Base-by-base conservation (phyloP, 2,797 vertebrate species). In the Galaxias olidus region DNA sequence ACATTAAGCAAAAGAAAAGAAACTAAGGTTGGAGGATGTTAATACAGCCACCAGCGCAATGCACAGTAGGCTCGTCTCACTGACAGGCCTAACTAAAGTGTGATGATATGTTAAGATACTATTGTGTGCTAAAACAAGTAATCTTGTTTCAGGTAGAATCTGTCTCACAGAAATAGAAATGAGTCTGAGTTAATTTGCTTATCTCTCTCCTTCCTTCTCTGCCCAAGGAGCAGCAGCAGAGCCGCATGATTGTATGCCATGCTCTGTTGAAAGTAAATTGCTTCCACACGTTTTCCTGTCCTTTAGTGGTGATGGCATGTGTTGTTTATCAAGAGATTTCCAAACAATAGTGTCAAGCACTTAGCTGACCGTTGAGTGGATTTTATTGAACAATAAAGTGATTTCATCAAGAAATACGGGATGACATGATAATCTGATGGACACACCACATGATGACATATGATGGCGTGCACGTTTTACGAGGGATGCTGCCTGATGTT, bases 241-340 rank as follows among this genome's bases (percentile, higher is more conserved):
- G 48, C 59, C 2, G 2, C 3, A 30, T 30, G 30, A 30, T 30
- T 30, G 30, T 30, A 6, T 30, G 30, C 30, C 52, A 40, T 15
- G 49, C 63, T 59, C 71, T 18, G 63, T 53, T 79, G 49, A 63
- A 75, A 56, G 53, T 17, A 18, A 76, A 74, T 63, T 51, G 61
- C 65, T 71, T 72, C 61, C 63, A 76, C 46, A 59, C 76, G 58
- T 9, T 41, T 43, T n/a, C 20, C 10, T 55, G 49, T 71, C 10
- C 8, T 53, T 74, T 55, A 45, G 53, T 69, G 60, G 41, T 66
- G 56, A 72, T 55, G 49, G 59, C 44, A 56, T 57, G 57, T 45
- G 5, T 68, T 65, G 47, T 0, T 13, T 45, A 59, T 4, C n/a
- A 61, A 30, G 43, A 45, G 45, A 18, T 61, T 57, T 44, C 10